A percentile compares a stretch with the other conserved stretches of the same genome.
phyloP scores from a whole-genome alignment of 2,113 vertebrate species.

The Silurus asotus region DNA sequence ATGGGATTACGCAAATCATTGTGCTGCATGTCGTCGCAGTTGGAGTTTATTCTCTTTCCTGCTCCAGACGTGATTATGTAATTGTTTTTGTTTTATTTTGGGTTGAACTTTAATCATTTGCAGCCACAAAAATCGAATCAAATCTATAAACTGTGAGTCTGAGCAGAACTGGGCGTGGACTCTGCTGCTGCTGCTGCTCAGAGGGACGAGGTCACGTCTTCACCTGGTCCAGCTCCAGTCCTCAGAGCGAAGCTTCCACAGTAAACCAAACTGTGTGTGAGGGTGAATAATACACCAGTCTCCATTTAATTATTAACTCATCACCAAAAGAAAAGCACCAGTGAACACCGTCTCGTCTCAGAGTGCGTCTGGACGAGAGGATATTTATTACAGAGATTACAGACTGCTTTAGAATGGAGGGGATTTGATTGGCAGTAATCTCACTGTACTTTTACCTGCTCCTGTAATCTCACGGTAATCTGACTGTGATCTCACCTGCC shows the following conservation, averaged over 20 bases:
- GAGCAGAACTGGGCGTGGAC: not conserved
- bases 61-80: no score
- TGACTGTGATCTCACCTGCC: no score
- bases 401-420: no score
- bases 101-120: not conserved
- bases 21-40: not conserved
- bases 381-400: no score
- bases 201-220: constrained; percentile 2
- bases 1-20: constrained; percentile 56
- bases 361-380: not conserved
- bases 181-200: not conserved
- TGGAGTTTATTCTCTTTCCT: not conserved
- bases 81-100: not conserved
- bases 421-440: no score
- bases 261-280: not conserved
- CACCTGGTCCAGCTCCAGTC: not conserved
- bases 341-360: not conserved
- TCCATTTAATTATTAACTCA: constrained; percentile 26
- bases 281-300: not conserved
- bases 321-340: not conserved
- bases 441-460: no score
- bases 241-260: not conserved
- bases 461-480: no score
- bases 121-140: not conserved
- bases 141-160: not conserved